A percentile compares a stretch with the other conserved stretches of the same genome.
Conservation (phyloP, 92 coral and sea anemone genomes). For the Zoanthus solanderi region DNA sequence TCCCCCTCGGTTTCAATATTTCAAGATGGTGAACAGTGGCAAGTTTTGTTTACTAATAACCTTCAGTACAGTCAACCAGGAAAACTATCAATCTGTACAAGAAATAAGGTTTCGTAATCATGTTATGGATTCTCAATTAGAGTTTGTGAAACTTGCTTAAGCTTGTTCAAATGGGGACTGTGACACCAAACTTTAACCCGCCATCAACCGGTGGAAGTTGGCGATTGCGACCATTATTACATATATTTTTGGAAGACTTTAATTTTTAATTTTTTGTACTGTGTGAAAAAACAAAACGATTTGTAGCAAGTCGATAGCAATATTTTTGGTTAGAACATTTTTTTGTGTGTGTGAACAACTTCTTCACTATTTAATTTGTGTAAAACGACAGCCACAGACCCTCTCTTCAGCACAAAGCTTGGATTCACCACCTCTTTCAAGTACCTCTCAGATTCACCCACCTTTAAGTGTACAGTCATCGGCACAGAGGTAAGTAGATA, state of each 20-base stretch:
- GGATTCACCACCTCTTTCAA: not conserved
- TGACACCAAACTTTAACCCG: slow-evolving; percentile 30
- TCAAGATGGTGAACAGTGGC: not conserved
- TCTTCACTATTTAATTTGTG: not conserved
- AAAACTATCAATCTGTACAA: not conserved
- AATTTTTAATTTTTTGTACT: too few species aligned
- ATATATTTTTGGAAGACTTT: too few species aligned
- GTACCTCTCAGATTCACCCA: not conserved
- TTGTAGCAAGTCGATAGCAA: too few species aligned
- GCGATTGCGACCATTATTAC: not conserved
- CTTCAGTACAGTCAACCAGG: not conserved
- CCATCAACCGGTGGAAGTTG: slow-evolving; percentile 41
- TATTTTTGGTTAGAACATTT: too few species aligned
- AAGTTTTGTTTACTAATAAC: not conserved
- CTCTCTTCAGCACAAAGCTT: too few species aligned
- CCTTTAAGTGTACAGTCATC: not conserved
- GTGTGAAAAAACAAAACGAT: too few species aligned
- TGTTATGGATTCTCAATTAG: not conserved
- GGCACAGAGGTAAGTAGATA: not conserved
- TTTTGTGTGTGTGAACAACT: not conserved
- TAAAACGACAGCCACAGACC: not conserved
- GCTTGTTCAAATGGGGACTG: not conserved
- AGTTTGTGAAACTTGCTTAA: not conserved
- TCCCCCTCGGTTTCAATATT: not conserved
- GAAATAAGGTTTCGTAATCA: not conserved